Evolutionary conservation across 2,797 vertebrate species (phyloP).

Genomic region (Cheirogaleus major): DNA sequence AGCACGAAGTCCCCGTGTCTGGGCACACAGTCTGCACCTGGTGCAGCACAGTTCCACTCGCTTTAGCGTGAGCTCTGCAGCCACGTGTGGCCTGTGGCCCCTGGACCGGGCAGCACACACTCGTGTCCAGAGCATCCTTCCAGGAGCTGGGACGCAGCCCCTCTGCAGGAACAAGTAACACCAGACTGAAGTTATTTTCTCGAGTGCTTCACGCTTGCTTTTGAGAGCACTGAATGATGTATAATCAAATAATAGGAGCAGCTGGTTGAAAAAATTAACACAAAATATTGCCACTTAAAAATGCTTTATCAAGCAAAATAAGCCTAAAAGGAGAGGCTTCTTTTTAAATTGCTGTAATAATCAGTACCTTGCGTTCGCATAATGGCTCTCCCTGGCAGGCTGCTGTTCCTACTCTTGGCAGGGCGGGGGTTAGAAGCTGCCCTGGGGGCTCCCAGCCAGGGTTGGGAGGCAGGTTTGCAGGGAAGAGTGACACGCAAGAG

Average conservation of each 20-base stretch:
- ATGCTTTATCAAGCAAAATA: not conserved
- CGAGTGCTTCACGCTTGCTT: not conserved
- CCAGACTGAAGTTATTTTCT: not conserved
- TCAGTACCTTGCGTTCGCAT: not conserved
- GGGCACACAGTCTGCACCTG: not conserved
- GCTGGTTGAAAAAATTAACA: not conserved
- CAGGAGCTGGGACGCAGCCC: accelerated
- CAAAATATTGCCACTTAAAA: not conserved
- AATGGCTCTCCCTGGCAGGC: not conserved
- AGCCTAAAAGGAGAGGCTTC: not conserved
- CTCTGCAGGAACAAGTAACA: accelerated
- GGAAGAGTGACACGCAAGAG: too few species aligned
- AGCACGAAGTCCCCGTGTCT: not conserved
- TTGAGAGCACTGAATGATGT: not conserved
- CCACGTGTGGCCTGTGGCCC: accelerated
- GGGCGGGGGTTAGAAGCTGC: not conserved
- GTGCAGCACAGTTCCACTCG: accelerated
- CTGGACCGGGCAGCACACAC: accelerated
- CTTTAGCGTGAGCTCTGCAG: not conserved
- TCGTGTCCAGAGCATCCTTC: accelerated
- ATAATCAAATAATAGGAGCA: not conserved
- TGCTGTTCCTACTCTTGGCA: not conserved
- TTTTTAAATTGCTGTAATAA: not conserved
- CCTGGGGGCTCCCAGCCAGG: not conserved
- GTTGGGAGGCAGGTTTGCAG: not conserved